Conservation (phyloP, 2,113 vertebrate genomes). For the Dissostichus mawsoni region DNA sequence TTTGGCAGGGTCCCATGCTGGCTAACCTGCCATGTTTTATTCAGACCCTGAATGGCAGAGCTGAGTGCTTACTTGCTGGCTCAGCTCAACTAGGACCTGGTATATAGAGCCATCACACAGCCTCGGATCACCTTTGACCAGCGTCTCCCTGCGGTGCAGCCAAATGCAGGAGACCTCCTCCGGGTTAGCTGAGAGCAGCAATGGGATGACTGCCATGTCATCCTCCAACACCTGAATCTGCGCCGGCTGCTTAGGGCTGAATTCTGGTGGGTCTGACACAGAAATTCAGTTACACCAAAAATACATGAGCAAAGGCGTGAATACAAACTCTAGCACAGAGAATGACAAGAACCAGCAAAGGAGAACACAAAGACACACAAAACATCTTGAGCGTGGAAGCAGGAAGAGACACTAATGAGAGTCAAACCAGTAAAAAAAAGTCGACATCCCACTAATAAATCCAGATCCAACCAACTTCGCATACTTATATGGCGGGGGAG, state of each 20-base stretch:
- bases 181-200: conserved; percentile 83
- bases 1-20: conserved; percentile 81
- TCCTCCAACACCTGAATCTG: conserved; percentile 80
- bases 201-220: conserved; percentile 75
- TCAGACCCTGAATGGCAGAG: conserved; percentile 80
- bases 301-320: conserved; percentile 3
- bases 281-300: conserved; percentile 35
- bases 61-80: conserved; percentile 80
- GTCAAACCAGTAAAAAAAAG: conserved; percentile 64
- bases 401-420: conserved; percentile 71
- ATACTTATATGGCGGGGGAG: conserved; percentile 53
- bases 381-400: conserved; percentile 61
- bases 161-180: conserved; percentile 81
- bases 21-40: conserved; percentile 83
- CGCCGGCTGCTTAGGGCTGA: conserved; percentile 77
- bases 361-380: conserved; percentile 39
- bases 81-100: conserved; percentile 78
- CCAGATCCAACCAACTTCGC: conserved; percentile 70
- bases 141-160: conserved; percentile 72
- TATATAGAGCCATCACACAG: conserved; percentile 78
- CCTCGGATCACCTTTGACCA: conserved; percentile 82
- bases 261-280: conserved; percentile 83
- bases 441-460: conserved; percentile 70
- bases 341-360: conserved; percentile 37
- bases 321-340: conserved; percentile 30